phyloP scores from a whole-genome alignment of 2,888 invertebrate species.

The Dendrolimus pini region DNA sequence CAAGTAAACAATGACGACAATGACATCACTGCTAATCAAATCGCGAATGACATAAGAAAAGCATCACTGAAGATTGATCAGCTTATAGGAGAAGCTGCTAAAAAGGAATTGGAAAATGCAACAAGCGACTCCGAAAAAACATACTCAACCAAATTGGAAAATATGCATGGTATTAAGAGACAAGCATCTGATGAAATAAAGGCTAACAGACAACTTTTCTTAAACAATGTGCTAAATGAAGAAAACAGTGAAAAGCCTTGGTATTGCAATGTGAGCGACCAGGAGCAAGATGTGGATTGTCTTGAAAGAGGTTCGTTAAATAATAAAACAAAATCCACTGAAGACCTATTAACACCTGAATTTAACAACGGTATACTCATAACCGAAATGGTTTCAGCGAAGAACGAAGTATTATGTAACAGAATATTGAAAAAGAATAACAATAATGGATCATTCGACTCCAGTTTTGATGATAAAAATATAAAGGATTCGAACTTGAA shows the following conservation, averaged over 20 bases:
- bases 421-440: conserved; percentile 40
- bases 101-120: conserved; percentile 46
- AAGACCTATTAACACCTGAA: conserved; percentile 45
- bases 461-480: conserved; percentile 49
- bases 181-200: conserved; percentile 67
- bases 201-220: conserved; percentile 60
- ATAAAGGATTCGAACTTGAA: conserved; percentile 40
- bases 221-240: conserved; percentile 61
- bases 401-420: conserved; percentile 63
- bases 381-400: conserved; percentile 55
- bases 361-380: conserved; percentile 46
- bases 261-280: conserved; percentile 72
- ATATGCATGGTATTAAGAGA: conserved; percentile 74
- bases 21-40: conserved; percentile 72
- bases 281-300: conserved; percentile 63
- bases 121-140: conserved; percentile 63
- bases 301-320: conserved; percentile 45
- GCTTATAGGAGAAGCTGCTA: conserved; percentile 61
- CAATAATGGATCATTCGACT: conserved; percentile 42
- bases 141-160: conserved; percentile 75
- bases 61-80: conserved; percentile 77
- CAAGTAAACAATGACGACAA: conserved; percentile 74
- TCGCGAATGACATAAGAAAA: conserved; percentile 73
- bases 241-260: conserved; percentile 65
- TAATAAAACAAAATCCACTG: conserved; percentile 56